A percentile compares a stretch with the other conserved stretches of the same genome.
Evolutionary conservation across 2,113 vertebrate species (phyloP).

Genomic region (Dolichotis patagonum): DNA sequence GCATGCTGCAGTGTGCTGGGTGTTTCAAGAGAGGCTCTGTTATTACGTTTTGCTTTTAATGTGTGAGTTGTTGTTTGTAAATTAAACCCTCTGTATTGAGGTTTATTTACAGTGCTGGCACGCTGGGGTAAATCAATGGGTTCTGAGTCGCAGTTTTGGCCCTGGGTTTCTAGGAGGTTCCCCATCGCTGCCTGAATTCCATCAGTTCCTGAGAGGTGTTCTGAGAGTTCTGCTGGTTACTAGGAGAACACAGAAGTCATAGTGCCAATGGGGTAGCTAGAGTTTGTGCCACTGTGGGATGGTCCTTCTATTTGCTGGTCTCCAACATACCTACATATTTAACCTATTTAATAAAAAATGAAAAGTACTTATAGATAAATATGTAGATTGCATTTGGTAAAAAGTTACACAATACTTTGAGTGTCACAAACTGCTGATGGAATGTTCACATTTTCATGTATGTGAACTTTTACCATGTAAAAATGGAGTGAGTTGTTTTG

Average conservation of each 20-base stretch:
- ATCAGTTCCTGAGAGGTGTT: not conserved
- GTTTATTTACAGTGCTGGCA: not conserved
- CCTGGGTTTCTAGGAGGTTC: not conserved
- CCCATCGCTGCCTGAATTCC: no score
- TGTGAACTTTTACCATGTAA: no score
- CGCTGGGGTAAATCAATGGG: not conserved
- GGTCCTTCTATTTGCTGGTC: not conserved
- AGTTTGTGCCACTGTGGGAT: not conserved
- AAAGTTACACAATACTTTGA: not conserved
- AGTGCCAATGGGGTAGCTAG: not conserved
- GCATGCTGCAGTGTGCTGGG: accelerated
- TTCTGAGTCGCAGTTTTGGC: not conserved
- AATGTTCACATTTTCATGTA: not conserved
- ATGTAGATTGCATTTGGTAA: not conserved
- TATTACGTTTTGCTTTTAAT: not conserved
- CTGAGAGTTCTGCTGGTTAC: no score
- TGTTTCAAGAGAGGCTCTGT: not conserved
- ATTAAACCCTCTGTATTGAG: not conserved
- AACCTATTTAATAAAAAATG: not conserved
- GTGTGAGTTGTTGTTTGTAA: not conserved
- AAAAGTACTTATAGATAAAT: not conserved
- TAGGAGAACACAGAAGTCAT: not conserved
- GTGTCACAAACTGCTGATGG: not conserved
- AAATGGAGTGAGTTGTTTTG: not conserved
- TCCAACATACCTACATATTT: not conserved